These are phyloP conservation scores for Serranochromis macrocephalus DNA, from an alignment of 2,113 vertebrate genomes.

Conservation along the genomic window DNA sequence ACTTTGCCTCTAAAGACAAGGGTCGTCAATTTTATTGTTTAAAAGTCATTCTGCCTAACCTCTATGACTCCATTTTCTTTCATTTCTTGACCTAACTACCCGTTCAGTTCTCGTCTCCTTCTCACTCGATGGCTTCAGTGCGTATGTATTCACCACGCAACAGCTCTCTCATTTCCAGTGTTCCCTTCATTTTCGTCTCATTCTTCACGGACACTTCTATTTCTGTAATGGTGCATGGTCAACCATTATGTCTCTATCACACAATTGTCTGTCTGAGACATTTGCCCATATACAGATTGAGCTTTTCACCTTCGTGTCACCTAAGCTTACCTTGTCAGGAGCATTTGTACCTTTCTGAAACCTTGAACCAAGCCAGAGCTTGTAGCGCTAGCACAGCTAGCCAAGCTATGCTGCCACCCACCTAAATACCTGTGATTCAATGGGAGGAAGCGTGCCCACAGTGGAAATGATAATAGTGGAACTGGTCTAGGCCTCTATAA, in stretches of 20 bases:
- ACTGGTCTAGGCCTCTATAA: conserved; percentile 48
- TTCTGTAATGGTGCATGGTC: conserved; percentile 63
- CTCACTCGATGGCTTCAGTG: conserved; percentile 26
- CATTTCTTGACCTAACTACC: conserved; percentile 76
- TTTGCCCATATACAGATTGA: conserved; percentile 50
- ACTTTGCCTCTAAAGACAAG: conserved; percentile 63
- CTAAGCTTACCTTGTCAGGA: not conserved
- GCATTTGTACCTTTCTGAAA: not conserved
- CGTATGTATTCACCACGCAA: conserved; percentile 61
- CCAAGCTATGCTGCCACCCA: conserved; percentile 1
- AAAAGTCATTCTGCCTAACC: conserved; percentile 74
- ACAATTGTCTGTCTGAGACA: conserved; percentile 36
- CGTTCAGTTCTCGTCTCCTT: conserved; percentile 56
- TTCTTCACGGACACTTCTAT: conserved; percentile 62
- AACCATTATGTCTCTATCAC: conserved; percentile 51
- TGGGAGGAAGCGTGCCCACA: conserved; percentile 35
- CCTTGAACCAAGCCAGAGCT: not conserved
- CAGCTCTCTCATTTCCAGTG: conserved; percentile 55
- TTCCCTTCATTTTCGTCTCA: conserved; percentile 49
- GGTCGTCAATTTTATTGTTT: conserved; percentile 77
- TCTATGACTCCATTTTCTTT: conserved; percentile 75
- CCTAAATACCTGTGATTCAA: conserved; percentile 44
- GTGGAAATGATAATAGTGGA: conserved; percentile 59
- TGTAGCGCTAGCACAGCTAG: not conserved
- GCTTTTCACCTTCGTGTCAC: conserved; percentile 55